Conservation (phyloP, 2,113 vertebrate genomes). For the Cyprinodon brontotheroides region DNA sequence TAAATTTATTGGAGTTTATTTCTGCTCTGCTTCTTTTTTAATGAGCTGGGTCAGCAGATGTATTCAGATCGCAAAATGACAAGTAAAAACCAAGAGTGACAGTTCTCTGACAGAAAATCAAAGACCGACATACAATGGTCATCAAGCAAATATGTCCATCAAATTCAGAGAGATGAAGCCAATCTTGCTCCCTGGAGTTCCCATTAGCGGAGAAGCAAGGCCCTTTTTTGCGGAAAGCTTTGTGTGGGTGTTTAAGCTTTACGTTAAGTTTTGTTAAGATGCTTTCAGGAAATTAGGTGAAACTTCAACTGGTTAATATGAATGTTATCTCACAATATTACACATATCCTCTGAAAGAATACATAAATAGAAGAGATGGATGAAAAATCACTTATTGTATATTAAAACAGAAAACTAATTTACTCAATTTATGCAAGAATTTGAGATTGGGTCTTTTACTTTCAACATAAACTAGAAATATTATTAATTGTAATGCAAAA, state of each 20-base stretch:
- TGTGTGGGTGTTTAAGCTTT: neutral
- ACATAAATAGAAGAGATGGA: neutral
- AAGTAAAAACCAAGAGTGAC: constrained; percentile 16
- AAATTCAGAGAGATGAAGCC: constrained; percentile 12
- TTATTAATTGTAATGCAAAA: neutral
- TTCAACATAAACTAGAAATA: neutral
- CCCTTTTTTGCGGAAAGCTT: constrained; percentile 1
- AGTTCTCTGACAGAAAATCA: constrained; percentile 27
- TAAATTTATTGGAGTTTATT: neutral
- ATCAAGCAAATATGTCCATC: constrained; percentile 18
- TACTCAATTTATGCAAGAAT: neutral
- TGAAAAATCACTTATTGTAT: neutral
- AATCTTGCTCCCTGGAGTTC: neutral
- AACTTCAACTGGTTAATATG: neutral
- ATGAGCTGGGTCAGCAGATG: constrained; percentile 16
- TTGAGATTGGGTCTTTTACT: neutral
- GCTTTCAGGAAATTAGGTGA: neutral
- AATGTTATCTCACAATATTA: neutral
- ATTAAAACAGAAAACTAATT: too few relatives aligned
- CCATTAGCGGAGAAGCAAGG: neutral
- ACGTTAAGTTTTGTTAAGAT: neutral
- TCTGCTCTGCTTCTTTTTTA: neutral
- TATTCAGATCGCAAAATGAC: constrained; percentile 22
- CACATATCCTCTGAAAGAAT: neutral
- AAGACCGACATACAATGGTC: constrained; percentile 14